A percentile compares a stretch with the other conserved stretches of the same genome.
These are phyloP conservation scores for Sebastes fasciatus DNA, from an alignment of 2,113 vertebrate genomes.

Conservation along the genomic window DNA sequence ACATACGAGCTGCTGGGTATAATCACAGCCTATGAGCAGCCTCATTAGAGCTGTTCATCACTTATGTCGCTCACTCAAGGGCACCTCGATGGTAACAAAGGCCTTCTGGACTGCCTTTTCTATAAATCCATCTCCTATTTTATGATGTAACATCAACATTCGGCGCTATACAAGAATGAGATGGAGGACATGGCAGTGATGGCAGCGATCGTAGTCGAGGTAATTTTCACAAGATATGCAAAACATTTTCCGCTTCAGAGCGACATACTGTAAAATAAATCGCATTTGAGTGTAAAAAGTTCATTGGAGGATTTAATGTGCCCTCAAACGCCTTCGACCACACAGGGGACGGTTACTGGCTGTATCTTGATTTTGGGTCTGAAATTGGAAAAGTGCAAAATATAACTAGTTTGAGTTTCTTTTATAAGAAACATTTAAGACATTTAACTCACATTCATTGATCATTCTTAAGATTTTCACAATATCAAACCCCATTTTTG, in stretches of 20 bases:
- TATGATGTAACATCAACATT: constrained; percentile 12
- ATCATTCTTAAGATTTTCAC: too few relatives aligned
- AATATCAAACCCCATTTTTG: background rate
- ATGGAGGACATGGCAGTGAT: constrained; percentile 3
- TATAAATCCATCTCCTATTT: background rate
- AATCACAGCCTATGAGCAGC: background rate
- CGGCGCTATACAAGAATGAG: background rate
- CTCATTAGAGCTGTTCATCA: background rate
- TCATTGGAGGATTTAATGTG: constrained; percentile 27
- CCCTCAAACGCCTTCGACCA: background rate
- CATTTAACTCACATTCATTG: background rate
- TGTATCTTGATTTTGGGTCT: background rate
- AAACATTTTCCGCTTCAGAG: constrained; percentile 24
- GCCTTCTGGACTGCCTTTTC: background rate
- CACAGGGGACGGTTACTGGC: background rate
- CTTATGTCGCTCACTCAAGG: background rate
- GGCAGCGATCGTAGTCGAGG: background rate
- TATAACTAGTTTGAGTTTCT: background rate
- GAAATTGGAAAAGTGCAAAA: background rate
- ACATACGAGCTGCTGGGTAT: background rate
- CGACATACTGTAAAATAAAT: constrained; percentile 32
- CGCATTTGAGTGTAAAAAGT: constrained; percentile 35
- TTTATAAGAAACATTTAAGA: background rate
- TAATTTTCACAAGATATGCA: constrained; percentile 35
- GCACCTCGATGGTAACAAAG: background rate